Conservation (phyloP, 2,113 vertebrate species). For the Myotis yumanensis region DNA sequence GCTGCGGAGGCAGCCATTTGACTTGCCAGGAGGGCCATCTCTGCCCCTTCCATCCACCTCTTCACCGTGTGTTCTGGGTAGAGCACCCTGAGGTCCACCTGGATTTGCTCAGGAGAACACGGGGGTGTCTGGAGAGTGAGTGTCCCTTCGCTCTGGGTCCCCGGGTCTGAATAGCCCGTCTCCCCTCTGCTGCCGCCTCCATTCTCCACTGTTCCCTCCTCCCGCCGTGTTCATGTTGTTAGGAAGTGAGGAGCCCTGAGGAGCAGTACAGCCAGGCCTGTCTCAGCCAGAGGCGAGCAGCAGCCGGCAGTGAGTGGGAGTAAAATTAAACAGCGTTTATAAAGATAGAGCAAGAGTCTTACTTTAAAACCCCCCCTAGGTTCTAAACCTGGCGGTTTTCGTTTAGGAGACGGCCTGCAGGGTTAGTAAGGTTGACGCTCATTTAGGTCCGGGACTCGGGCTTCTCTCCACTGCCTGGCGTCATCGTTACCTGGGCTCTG, state of each 20-base stretch:
- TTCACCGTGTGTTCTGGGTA: neutral
- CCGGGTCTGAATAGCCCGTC: neutral
- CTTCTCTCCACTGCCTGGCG: neutral
- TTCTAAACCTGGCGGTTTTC: neutral
- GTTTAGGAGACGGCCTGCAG: neutral
- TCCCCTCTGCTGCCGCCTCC: neutral
- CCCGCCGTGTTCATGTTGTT: conserved; percentile 61
- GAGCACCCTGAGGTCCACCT: neutral
- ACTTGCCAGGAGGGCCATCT: neutral
- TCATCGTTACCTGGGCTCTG: neutral
- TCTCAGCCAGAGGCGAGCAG: conserved; percentile 76
- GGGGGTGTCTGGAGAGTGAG: neutral
- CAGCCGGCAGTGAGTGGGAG: conserved; percentile 61
- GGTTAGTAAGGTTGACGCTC: neutral
- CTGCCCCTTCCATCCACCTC: neutral
- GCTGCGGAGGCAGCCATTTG: neutral
- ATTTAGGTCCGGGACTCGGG: neutral
- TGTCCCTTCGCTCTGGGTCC: neutral
- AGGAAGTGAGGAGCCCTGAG: conserved; percentile 71
- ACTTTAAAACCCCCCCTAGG: conserved; percentile 26
- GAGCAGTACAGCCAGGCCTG: conserved; percentile 45
- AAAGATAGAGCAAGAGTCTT: conserved; percentile 55
- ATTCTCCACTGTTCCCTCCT: neutral
- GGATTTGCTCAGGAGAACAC: neutral
- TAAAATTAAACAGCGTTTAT: conserved; percentile 9